Conservation (phyloP, 2,888 invertebrate species). For the Drosophila silvestris region DNA sequence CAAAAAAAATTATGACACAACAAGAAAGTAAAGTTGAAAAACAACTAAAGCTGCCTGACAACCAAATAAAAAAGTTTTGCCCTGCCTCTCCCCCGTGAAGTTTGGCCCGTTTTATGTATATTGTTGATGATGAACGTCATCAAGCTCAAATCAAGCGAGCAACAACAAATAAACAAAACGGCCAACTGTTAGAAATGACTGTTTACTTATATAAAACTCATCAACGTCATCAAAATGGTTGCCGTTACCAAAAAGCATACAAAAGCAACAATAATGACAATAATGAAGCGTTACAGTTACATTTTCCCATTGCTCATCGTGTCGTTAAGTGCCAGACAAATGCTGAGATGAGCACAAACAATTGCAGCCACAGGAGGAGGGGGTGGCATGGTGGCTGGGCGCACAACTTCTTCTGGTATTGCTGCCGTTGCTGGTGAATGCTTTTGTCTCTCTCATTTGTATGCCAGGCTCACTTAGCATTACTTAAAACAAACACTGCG, state of each 20-base stretch:
- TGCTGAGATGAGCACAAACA: conserved; percentile 47
- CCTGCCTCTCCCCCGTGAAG: conserved; percentile 30
- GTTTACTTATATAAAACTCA: conserved; percentile 61
- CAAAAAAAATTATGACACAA: conserved; percentile 53
- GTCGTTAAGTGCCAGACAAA: conserved; percentile 59
- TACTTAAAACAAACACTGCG: conserved; percentile 59
- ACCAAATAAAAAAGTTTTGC: conserved; percentile 54
- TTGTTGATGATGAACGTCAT: conserved; percentile 59
- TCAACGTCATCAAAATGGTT: conserved; percentile 71
- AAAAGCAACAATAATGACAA: conserved; percentile 52
- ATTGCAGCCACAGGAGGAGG: conserved; percentile 20
- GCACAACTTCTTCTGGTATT: not conserved
- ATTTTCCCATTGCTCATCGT: conserved; percentile 55
- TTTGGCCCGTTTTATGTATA: conserved; percentile 12
- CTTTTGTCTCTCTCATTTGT: conserved; percentile 27
- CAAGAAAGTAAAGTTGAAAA: conserved; percentile 55
- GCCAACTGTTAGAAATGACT: conserved; percentile 54
- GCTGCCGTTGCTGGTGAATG: not conserved
- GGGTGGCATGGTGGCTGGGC: not conserved
- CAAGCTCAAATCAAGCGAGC: conserved; percentile 68
- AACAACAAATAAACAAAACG: conserved; percentile 64
- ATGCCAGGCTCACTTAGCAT: conserved; percentile 50
- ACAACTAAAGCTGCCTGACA: conserved; percentile 48
- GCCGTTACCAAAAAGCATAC: conserved; percentile 48
- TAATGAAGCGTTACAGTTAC: conserved; percentile 70